Conservation (phyloP, 2,113 vertebrate species). For the Saimiri boliviensis region DNA sequence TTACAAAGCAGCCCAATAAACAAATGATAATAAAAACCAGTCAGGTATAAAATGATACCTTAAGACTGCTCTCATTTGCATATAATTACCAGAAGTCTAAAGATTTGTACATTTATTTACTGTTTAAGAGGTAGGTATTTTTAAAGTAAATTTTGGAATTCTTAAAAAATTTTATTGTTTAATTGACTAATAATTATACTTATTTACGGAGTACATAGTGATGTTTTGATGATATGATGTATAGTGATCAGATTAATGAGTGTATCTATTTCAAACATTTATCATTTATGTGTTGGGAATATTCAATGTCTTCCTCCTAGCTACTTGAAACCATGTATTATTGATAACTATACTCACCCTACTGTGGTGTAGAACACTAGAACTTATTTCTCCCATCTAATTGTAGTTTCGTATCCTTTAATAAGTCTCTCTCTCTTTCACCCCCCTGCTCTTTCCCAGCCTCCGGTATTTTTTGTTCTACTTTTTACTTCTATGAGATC, state of each 20-base stretch:
- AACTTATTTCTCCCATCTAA: background rate
- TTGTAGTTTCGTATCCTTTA: background rate
- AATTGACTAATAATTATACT: background rate
- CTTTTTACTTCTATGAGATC: background rate
- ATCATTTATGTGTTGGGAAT: background rate
- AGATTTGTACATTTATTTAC: slow-evolving; percentile 12
- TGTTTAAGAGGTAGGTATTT: background rate
- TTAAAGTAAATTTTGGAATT: slow-evolving; percentile 1
- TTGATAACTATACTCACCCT: background rate
- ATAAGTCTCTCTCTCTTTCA: background rate
- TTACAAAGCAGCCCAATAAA: slow-evolving; percentile 24
- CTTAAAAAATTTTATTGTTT: background rate
- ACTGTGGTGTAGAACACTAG: background rate
- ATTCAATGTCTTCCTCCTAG: background rate
- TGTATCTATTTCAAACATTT: background rate
- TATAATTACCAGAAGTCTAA: slow-evolving; percentile 35
- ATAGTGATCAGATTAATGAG: background rate
- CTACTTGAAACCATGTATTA: background rate
- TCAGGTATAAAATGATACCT: background rate
- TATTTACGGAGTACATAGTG: background rate
- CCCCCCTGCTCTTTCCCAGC: background rate
- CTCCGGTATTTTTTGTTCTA: background rate
- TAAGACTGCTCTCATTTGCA: slow-evolving; percentile 28
- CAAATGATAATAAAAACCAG: background rate
- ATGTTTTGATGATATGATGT: background rate